A percentile compares a stretch with the other conserved stretches of the same genome.
phyloP scores from a whole-genome alignment of 2,797 vertebrate genomes.

The Amblyraja radiata region DNA sequence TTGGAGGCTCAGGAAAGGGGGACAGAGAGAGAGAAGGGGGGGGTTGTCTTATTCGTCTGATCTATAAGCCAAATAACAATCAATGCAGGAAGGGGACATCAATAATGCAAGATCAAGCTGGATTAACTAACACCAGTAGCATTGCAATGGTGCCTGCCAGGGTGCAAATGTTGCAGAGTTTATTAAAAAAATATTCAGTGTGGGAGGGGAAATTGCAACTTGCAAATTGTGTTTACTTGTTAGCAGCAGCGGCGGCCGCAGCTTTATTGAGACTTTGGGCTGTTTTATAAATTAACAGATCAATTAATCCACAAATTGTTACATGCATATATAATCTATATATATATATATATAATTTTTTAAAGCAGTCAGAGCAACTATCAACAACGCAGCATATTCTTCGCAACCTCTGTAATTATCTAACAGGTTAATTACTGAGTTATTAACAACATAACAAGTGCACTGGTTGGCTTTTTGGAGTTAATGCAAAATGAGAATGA shows the following conservation, averaged over 20 bases:
- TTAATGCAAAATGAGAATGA: not conserved
- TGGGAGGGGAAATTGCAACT: not conserved
- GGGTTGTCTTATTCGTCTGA: slow-evolving; percentile 33
- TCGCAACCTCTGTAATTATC: not conserved
- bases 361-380: no score
- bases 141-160: not conserved
- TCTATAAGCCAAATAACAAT: not conserved
- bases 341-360: no score
- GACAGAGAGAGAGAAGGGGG: not conserved
- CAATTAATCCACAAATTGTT: not conserved
- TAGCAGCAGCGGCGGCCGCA: not conserved
- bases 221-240: not conserved
- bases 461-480: not conserved
- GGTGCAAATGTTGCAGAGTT: not conserved
- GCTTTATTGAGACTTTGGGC: not conserved
- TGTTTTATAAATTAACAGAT: not conserved
- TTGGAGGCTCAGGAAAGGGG: not conserved
- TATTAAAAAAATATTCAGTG: not conserved
- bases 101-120: not conserved
- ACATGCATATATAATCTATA: not conserved
- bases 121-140: not conserved
- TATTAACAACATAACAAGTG: not conserved
- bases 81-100: not conserved
- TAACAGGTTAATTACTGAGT: not conserved
- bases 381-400: no score